Conservation (phyloP, 2,888 invertebrate genomes). For the Labia minor region DNA sequence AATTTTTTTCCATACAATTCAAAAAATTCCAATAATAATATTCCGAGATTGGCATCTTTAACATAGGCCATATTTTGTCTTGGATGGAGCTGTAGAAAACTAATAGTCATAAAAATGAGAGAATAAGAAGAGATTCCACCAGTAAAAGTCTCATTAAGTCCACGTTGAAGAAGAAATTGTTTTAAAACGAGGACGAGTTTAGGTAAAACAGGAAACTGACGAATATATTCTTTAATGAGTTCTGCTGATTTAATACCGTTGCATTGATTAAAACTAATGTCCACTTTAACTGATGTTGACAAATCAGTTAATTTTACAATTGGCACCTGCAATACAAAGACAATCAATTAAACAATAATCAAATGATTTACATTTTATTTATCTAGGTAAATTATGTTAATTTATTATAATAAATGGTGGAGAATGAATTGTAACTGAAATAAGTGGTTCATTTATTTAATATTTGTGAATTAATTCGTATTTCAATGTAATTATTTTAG, state of each 20-base stretch:
- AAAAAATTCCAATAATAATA: slow-evolving; percentile 90
- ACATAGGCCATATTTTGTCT: slow-evolving; percentile 54
- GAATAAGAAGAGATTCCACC: slow-evolving; percentile 99
- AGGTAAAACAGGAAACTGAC: slow-evolving; percentile 77
- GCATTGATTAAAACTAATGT: slow-evolving; percentile 98
- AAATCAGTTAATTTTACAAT: slow-evolving; percentile 94
- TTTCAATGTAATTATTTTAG: too few relatives aligned
- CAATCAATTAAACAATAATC: background rate
- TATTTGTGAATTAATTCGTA: too few relatives aligned
- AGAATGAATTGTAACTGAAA: too few relatives aligned
- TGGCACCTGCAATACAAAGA: slow-evolving; percentile 54
- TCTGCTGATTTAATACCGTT: slow-evolving; percentile 95
- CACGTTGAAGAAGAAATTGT: slow-evolving; percentile 94
- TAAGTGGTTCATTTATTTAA: too few relatives aligned
- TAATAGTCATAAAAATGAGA: slow-evolving; percentile 95
- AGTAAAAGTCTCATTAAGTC: slow-evolving; percentile 98
- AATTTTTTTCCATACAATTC: slow-evolving; percentile 95
- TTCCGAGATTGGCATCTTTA: slow-evolving; percentile 69
- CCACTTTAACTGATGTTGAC: slow-evolving; percentile 80
- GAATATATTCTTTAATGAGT: slow-evolving; percentile 83
- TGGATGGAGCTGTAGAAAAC: slow-evolving; percentile 89
- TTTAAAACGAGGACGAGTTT: slow-evolving; percentile 95
- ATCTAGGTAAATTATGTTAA: background rate
- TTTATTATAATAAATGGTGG: too few relatives aligned
- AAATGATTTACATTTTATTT: background rate